Percentiles rank a stretch among this genome's conserved stretches.
Evolutionary conservation across 1,140 invertebrate genomes (phyloP).

Genomic region (Glossosoma conforme): DNA sequence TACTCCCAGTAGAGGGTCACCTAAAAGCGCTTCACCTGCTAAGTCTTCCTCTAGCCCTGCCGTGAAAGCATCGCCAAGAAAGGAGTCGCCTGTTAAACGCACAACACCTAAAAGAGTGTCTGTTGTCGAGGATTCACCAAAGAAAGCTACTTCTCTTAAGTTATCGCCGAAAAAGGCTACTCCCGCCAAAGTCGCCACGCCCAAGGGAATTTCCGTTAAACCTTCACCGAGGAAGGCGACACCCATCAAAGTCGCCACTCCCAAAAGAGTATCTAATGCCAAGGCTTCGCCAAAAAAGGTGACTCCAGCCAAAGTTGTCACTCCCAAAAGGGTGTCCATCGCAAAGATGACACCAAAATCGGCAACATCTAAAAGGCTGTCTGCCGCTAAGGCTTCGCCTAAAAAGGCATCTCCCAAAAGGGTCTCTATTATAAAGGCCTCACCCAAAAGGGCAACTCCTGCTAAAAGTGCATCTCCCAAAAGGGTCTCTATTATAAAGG

Average conservation of each 20-base stretch:
- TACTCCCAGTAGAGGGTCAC: no score
- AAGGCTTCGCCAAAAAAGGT: conserved; percentile 8
- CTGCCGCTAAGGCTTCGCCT: neutral
- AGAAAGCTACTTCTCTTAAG: conserved; percentile 10
- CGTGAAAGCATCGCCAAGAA: conserved; percentile 7
- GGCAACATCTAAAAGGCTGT: neutral
- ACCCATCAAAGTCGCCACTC: neutral
- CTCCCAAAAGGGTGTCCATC: neutral
- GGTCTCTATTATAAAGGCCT: neutral
- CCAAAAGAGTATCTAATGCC: conserved; percentile 1
- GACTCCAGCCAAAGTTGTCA: neutral
- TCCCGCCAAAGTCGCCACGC: neutral
- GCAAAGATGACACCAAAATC: neutral
- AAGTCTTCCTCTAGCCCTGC: neutral
- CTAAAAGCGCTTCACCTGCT: neutral
- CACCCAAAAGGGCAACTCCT: conserved; percentile 5
- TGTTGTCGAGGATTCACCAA: neutral
- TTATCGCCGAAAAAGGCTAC: neutral
- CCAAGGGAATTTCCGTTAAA: neutral
- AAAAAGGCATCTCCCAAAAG: neutral
- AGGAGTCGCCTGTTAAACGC: conserved; percentile 1
- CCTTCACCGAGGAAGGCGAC: neutral
- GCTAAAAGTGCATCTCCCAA: neutral
- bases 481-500: neutral
- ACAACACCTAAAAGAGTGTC: neutral